phyloP scores from a whole-genome alignment of 2,113 vertebrate genomes.

The Callospermophilus lateralis region DNA sequence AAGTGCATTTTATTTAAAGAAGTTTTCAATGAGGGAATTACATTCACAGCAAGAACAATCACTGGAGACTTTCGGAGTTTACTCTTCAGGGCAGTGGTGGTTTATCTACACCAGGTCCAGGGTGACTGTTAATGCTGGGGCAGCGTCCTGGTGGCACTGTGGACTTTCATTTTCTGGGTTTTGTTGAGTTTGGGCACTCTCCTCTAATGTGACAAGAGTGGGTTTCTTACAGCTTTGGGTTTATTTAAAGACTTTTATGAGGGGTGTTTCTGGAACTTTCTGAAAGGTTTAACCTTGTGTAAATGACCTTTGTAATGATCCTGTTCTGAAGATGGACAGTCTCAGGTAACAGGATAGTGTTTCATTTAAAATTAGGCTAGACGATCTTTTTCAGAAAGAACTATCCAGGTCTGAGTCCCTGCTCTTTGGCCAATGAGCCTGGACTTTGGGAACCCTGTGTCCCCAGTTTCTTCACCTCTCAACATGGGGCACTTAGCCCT shows the following conservation, averaged over 20 bases:
- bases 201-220: neutral
- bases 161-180: neutral
- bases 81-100: neutral
- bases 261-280: neutral
- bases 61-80: neutral
- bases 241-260: slow-evolving; percentile 36
- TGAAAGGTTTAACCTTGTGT: neutral
- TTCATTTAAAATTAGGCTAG: neutral
- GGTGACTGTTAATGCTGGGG: neutral
- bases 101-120: neutral
- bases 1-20: slow-evolving; percentile 18
- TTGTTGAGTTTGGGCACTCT: neutral
- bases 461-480: neutral
- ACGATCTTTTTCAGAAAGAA: neutral
- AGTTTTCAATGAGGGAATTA: neutral
- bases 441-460: neutral
- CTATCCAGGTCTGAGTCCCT: neutral
- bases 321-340: neutral
- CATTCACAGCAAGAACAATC: neutral
- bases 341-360: neutral
- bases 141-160: rapidly evolving
- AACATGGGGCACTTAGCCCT: neutral
- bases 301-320: neutral
- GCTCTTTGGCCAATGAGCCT: neutral
- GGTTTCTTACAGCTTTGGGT: neutral